These are phyloP conservation scores for Rhingia rostrata DNA, from an alignment of 2,888 invertebrate species.

Conservation along the genomic window DNA sequence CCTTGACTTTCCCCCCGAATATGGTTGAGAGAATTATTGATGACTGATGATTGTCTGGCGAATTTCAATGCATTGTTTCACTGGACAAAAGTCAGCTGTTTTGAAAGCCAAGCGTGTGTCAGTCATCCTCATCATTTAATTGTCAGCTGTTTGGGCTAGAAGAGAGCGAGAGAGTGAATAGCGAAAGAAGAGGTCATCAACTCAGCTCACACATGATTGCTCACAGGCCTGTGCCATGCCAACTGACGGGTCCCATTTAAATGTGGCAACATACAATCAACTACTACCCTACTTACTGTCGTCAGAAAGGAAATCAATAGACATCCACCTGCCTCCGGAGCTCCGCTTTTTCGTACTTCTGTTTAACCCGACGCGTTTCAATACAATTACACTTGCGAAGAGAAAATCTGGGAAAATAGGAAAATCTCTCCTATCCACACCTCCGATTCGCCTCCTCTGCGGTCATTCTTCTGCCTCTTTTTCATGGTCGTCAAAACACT, in stretches of 20 bases:
- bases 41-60: neutral
- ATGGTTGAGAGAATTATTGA: slow-evolving; percentile 1
- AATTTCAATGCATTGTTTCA: neutral
- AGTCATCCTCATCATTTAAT: slow-evolving; percentile 1
- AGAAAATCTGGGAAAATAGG: slow-evolving; percentile 23
- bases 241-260: slow-evolving; percentile 58
- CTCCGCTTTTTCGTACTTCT: neutral
- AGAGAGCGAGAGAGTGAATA: slow-evolving; percentile 2
- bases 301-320: slow-evolving; percentile 70
- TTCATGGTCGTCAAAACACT: slow-evolving; percentile 4
- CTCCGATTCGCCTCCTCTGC: neutral
- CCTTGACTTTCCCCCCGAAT: slow-evolving; percentile 43
- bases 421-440: slow-evolving; percentile 29
- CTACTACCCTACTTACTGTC: slow-evolving; percentile 73
- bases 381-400: slow-evolving; percentile 52
- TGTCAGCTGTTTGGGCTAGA: slow-evolving; percentile 41
- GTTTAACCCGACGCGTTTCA: slow-evolving; percentile 32
- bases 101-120: slow-evolving; percentile 1
- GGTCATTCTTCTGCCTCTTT: neutral
- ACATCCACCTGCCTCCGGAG: neutral
- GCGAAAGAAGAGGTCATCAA: slow-evolving; percentile 45
- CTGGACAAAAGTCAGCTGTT: slow-evolving; percentile 40
- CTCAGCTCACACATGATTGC: slow-evolving; percentile 20
- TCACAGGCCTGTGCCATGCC: neutral
- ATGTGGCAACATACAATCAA: slow-evolving; percentile 66